Evolutionary conservation across 1,140 invertebrate genomes (phyloP), one percentile per base, ranked within the genome.

Genomic region (Berghia stephanieae): DNA sequence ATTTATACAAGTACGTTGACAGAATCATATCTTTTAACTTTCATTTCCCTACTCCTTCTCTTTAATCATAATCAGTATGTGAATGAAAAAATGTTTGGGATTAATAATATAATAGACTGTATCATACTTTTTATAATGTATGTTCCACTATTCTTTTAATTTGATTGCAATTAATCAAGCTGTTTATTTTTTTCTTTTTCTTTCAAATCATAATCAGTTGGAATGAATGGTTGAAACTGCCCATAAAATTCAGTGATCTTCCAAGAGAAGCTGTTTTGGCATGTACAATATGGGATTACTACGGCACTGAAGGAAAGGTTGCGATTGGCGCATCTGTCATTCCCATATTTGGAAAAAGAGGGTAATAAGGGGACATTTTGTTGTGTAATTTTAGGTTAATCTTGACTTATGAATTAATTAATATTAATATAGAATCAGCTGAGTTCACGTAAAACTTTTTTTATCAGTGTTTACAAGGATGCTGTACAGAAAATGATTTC

Each of bases 211-310:
- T 70, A 82, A 86, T 79, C 69, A 96, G 95, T 88, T 99, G 98
- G 98, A 98, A 99, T 90, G 97, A 99, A 90, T 99, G 98, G 97
- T 91, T 99, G 8, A 94, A 92, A 4, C 89, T 99, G 75, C 98
- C 98, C 1, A 91, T 99, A 13, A 93, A 94, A 84, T 98, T 95
- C 89, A 95, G 94, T 86, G 97, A 99, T 88, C 88, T 99, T 40
- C 97, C 97, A 3, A 90, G 95, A 67, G 95, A 95, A 90, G 94
- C 98, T 16, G 92, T 95, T 76, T 89, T 99, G n/a, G 94, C 94
- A 21, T 92, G 99, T 81, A 98, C 96, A 21, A 93, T 99, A 44
- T 97, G 96, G 90, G 97, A 99, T 88, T 96, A 96, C 86, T 94
- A 94, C 72, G 95, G 96, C 0, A 94, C 96, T 1, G 93, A 94